Percentiles rank a stretch among this genome's conserved stretches.
These are phyloP conservation scores for Clamator glandarius DNA, from an alignment of 2,797 vertebrate genomes.

Conservation along the genomic window DNA sequence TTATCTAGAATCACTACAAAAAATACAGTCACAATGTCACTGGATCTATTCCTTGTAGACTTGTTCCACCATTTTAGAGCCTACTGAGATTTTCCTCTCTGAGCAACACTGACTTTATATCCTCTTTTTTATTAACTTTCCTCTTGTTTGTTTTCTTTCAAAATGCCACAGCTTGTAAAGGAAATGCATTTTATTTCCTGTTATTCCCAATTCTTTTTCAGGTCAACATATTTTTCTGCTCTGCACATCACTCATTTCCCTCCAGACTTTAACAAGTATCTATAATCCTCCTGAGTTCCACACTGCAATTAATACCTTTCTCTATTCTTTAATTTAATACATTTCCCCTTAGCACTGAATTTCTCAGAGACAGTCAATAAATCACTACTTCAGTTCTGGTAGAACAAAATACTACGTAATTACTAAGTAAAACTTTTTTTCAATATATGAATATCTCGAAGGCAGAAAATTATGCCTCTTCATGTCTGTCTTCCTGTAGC, in stretches of 20 bases:
- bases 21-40: not conserved
- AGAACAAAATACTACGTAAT: not conserved
- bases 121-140: not conserved
- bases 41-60: not conserved
- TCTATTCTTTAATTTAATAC: not conserved
- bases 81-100: not conserved
- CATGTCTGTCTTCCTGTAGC: not conserved
- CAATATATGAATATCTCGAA: not conserved
- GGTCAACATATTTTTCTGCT: not conserved
- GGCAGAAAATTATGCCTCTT: not conserved
- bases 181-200: not conserved
- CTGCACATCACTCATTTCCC: not conserved
- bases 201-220: not conserved
- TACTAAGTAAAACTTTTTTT: not conserved
- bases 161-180: not conserved
- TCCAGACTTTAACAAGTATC: not conserved
- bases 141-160: not conserved
- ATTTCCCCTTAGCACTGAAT: not conserved
- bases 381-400: not conserved
- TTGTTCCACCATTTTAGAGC: not conserved
- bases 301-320: not conserved
- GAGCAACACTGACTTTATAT: not conserved
- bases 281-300: not conserved
- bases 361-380: not conserved
- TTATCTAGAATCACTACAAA: not conserved